Conservation (phyloP, 1,140 invertebrate genomes). For the Drosophila gunungcola region DNA sequence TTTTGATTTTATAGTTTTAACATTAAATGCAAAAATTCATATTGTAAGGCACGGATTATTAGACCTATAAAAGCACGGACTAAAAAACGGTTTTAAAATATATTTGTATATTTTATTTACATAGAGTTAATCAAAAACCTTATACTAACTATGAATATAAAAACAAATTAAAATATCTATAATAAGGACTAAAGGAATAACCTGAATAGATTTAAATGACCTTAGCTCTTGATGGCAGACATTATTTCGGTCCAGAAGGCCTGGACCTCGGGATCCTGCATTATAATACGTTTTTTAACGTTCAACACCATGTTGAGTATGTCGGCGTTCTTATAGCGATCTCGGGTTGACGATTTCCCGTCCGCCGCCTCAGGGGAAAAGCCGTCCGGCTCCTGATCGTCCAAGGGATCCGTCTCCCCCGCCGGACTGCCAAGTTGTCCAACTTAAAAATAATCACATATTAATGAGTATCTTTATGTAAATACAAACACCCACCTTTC, state of each 20-base stretch:
- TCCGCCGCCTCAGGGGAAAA: conserved; percentile 51
- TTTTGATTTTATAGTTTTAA: too few relatives aligned
- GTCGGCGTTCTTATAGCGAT: conserved; percentile 73
- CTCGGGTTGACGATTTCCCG: conserved; percentile 40
- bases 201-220: not conserved
- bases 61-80: too few relatives aligned
- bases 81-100: too few relatives aligned
- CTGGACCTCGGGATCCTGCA: conserved; percentile 76
- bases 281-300: conserved; percentile 67
- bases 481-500: conserved; percentile 20
- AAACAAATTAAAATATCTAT: too few relatives aligned
- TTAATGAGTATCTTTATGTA: not conserved
- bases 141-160: too few relatives aligned
- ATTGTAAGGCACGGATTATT: too few relatives aligned
- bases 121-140: too few relatives aligned
- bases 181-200: too few relatives aligned
- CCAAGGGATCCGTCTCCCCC: conserved; percentile 41
- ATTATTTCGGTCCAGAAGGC: conserved; percentile 65
- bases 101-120: too few relatives aligned
- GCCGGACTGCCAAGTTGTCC: conserved; percentile 38
- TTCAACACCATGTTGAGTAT: conserved; percentile 75
- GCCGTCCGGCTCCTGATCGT: conserved; percentile 56
- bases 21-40: too few relatives aligned
- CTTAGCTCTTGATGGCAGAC: conserved; percentile 46
- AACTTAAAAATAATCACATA: conserved; percentile 1